A percentile compares a stretch with the other conserved stretches of the same genome.
Evolutionary conservation across 2,113 vertebrate genomes (phyloP).

Genomic region (Ia io): DNA sequence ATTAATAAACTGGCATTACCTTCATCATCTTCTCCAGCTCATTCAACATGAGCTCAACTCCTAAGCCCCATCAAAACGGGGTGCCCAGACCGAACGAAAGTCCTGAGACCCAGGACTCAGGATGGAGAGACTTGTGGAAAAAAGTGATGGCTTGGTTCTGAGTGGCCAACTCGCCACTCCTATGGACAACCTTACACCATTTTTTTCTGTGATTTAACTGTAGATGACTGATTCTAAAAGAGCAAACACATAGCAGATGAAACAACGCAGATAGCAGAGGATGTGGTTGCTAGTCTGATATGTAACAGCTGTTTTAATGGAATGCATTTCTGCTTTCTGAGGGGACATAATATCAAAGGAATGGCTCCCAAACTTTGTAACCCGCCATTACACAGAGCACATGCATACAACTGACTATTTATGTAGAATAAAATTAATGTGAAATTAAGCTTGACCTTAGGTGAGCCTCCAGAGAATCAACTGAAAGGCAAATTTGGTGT

Average conservation of each 20-base stretch:
- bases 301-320: not conserved
- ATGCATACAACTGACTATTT: slow-evolving; percentile 55
- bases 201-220: not conserved
- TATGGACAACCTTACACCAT: not conserved
- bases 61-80: not conserved
- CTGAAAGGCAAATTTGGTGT: slow-evolving; percentile 70
- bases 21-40: not conserved
- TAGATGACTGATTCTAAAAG: not conserved
- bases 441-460: slow-evolving; percentile 68
- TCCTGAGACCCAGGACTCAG: not conserved
- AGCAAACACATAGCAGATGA: not conserved
- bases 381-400: not conserved
- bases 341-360: not conserved
- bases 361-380: not conserved
- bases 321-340: not conserved
- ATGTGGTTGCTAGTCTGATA: not conserved
- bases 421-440: slow-evolving; percentile 64
- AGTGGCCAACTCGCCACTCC: not conserved
- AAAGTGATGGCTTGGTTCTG: not conserved
- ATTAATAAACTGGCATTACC: not conserved
- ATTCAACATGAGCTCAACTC: not conserved
- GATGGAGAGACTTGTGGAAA: not conserved
- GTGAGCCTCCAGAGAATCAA: slow-evolving; percentile 67
- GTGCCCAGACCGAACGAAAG: not conserved
- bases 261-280: not conserved